These are phyloP conservation scores for Sebastes matsubarae DNA, from an alignment of 2,797 vertebrate species.

Conservation along the genomic window DNA sequence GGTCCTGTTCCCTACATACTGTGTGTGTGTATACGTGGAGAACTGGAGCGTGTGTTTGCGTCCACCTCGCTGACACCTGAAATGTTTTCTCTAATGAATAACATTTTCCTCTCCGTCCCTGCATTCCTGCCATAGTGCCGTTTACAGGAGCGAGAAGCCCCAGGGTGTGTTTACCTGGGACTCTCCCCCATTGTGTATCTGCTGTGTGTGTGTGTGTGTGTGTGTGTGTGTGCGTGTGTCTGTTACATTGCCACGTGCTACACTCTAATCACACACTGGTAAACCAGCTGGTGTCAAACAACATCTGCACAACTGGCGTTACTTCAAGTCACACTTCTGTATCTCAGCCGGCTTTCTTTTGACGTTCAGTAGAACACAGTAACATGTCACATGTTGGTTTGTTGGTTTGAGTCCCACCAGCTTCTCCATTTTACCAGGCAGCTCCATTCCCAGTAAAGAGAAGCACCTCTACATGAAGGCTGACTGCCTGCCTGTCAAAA, in stretches of 20 bases:
- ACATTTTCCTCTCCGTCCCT: conserved; percentile 52
- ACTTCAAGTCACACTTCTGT: neutral
- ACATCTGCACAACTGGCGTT: conserved; percentile 1
- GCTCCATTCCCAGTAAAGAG: neutral
- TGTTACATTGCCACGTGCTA: conserved; percentile 21
- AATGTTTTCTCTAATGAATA: conserved; percentile 72
- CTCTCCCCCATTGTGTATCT: conserved; percentile 2
- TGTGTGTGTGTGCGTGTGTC: conserved; percentile 1
- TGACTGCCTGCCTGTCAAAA: no score
- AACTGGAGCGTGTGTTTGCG: neutral
- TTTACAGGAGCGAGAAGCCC: conserved; percentile 2
- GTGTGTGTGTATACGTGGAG: neutral
- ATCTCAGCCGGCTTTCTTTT: neutral
- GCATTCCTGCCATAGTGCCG: conserved; percentile 56
- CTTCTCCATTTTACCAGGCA: neutral
- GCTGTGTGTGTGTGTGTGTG: neutral
- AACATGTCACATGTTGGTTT: neutral
- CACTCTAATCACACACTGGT: conserved; percentile 51
- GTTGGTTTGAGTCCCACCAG: neutral
- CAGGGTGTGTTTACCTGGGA: conserved; percentile 38
- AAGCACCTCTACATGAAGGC: neutral
- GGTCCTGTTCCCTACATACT: neutral
- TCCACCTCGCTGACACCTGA: conserved; percentile 67
- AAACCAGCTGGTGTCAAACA: conserved; percentile 55
- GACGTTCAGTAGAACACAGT: neutral